Evolutionary conservation across 2,113 vertebrate species (phyloP), one percentile per base, ranked within the genome.

Genomic region (Columba livia): DNA sequence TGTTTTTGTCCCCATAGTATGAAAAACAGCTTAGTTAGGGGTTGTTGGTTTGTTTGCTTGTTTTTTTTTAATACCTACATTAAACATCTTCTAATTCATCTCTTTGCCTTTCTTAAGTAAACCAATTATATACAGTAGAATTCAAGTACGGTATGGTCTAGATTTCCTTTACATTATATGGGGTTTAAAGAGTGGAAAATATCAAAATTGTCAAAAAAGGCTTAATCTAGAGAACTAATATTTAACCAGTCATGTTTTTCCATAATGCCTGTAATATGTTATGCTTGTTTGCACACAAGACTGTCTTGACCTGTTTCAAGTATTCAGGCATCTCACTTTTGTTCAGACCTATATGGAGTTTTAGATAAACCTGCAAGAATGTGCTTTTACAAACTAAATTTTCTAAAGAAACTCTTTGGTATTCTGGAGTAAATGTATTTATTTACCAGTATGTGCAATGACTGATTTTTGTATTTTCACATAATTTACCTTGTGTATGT

Each of bases 291-390:
- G 98, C 98, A 98, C 98, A 98, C 97, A 98, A 96, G 94, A 97
- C 69, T 97, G 96, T 98, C 92, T 96, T 96, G 96, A 92, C 92
- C 91, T 90, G 62, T 96, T 97, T 95, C 3, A 6, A 97, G 91
- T 93, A 97, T 97, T 98, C 96, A 94, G 96, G 97, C 97, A 90
- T 98, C 97, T 96, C 93, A 74, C 93, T 98, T 98, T 98, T 97
- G 88, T 98, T 98, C 83, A 82, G 74, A 94, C 90, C 88, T 95
- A 69, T 96, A 96, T 97, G 83, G 71, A 98, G 97, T 98, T 98
- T 98, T 98, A 98, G 97, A 98, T 95, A 98, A 98, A 98, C 67
- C 92, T 97, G 85, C 89, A 97, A 97, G 97, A 98, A 98, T 98
- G 97, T 98, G 98, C 95, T 98, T 98, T 99, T 98, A 98, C 48